These are phyloP conservation scores for Agrenia bidenticulata DNA, from an alignment of 2,888 invertebrate genomes.

Conservation along the genomic window DNA sequence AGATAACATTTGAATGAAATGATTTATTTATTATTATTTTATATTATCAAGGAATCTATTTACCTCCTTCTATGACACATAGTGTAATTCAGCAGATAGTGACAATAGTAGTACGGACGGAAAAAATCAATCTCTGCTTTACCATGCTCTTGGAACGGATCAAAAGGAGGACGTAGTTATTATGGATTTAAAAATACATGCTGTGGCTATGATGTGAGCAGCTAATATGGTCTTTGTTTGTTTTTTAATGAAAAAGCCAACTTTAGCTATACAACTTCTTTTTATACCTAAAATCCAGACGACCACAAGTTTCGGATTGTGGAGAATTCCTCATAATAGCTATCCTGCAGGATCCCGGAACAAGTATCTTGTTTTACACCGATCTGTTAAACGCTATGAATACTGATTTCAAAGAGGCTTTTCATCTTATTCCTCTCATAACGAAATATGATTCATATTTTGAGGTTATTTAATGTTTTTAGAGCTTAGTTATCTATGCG, in stretches of 20 bases:
- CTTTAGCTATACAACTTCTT: background rate
- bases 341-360: too few species aligned
- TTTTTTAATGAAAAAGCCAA: background rate
- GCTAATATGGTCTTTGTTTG: too few species aligned
- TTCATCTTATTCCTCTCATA: too few species aligned
- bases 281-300: constrained; percentile 1
- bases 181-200: constrained; percentile 13
- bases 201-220: background rate
- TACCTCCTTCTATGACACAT: too few species aligned
- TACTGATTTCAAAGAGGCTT: too few species aligned
- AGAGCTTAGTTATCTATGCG: too few species aligned
- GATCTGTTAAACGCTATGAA: constrained; percentile 6
- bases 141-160: constrained; percentile 24
- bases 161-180: constrained; percentile 18
- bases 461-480: too few species aligned
- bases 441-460: too few species aligned
- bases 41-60: too few species aligned
- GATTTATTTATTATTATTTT: background rate
- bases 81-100: too few species aligned
- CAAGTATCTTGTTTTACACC: constrained; percentile 16
- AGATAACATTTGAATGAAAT: constrained; percentile 42
- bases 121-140: constrained; percentile 5
- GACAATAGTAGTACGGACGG: too few species aligned
- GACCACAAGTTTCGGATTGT: constrained; percentile 27
- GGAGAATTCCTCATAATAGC: constrained; percentile 9